Evolutionary conservation across 2,888 invertebrate genomes (phyloP).

Genomic region (Leucozona laternaria): DNA sequence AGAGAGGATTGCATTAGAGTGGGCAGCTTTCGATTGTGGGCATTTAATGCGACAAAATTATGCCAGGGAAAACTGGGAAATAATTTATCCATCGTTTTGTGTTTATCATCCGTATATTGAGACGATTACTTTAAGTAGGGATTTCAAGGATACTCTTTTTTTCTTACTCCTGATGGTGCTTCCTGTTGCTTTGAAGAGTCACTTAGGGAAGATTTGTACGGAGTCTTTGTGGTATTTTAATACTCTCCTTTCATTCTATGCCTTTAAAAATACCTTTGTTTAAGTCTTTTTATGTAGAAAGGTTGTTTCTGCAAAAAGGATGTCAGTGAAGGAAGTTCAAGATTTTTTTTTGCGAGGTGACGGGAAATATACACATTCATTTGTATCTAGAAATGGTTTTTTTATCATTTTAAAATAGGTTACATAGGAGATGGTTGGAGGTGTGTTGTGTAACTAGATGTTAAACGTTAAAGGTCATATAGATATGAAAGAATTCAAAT

Average conservation of each 20-base stretch:
- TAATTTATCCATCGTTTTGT: slow-evolving; percentile 63
- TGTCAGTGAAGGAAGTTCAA: neutral
- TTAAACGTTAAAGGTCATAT: no score
- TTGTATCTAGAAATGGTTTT: neutral
- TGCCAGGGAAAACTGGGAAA: slow-evolving; percentile 49
- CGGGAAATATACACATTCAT: neutral
- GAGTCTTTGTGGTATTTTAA: slow-evolving; percentile 9
- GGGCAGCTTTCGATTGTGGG: slow-evolving; percentile 36
- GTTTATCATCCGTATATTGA: slow-evolving; percentile 60
- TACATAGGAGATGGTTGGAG: neutral
- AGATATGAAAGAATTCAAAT: no score
- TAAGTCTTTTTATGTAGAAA: neutral
- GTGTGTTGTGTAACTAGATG: no score
- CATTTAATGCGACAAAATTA: slow-evolving; percentile 60
- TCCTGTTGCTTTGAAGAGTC: slow-evolving; percentile 8
- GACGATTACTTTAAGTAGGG: slow-evolving; percentile 41
- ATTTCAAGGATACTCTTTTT: slow-evolving; percentile 9
- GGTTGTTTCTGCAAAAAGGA: neutral
- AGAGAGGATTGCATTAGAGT: neutral
- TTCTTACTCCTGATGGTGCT: neutral
- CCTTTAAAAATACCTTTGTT: neutral
- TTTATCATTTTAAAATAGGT: neutral
- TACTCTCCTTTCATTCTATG: neutral
- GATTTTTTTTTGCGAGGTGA: neutral
- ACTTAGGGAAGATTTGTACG: neutral